A percentile compares a stretch with the other conserved stretches of the same genome.
phyloP scores from a whole-genome alignment of 2,797 vertebrate species.

The Arnoldichthys spilopterus region DNA sequence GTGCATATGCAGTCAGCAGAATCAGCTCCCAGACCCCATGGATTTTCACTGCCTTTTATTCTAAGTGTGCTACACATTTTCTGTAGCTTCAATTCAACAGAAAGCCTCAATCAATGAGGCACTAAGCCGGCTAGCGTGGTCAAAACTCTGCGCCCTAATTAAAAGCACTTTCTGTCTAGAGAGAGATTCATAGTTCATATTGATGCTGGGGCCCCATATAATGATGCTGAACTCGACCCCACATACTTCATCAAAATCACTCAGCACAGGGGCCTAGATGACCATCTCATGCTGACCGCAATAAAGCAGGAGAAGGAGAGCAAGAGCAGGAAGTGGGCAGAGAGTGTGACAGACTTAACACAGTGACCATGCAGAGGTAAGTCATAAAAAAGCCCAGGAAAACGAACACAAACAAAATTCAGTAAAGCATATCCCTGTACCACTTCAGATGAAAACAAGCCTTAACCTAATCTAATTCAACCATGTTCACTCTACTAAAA shows the following conservation, averaged over 20 bases:
- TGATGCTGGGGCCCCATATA: conserved; percentile 25
- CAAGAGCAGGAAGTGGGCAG: neutral
- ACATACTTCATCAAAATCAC: conserved; percentile 20
- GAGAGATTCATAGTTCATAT: conserved; percentile 36
- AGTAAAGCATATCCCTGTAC: neutral
- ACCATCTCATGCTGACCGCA: neutral
- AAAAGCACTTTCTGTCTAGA: conserved; percentile 32
- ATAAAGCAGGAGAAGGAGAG: neutral
- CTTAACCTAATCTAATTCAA: too few species aligned
- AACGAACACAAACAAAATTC: neutral
- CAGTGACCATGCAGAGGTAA: neutral
- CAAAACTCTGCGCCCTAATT: conserved; percentile 25
- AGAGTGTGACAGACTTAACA: neutral
- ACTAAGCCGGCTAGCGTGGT: neutral
- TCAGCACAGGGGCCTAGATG: neutral
- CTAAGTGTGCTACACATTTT: conserved; percentile 25
- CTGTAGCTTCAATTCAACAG: conserved; percentile 40
- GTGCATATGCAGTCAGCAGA: neutral
- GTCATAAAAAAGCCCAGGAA: neutral
- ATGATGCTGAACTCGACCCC: conserved; percentile 18
- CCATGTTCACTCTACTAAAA: too few species aligned
- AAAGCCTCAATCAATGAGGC: conserved; percentile 45
- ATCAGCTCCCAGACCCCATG: neutral
- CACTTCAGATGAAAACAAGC: too few species aligned
- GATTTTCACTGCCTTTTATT: conserved; percentile 24